Base-by-base conservation (phyloP, 2,113 vertebrate species). In the Benitochromis conjunctus region DNA sequence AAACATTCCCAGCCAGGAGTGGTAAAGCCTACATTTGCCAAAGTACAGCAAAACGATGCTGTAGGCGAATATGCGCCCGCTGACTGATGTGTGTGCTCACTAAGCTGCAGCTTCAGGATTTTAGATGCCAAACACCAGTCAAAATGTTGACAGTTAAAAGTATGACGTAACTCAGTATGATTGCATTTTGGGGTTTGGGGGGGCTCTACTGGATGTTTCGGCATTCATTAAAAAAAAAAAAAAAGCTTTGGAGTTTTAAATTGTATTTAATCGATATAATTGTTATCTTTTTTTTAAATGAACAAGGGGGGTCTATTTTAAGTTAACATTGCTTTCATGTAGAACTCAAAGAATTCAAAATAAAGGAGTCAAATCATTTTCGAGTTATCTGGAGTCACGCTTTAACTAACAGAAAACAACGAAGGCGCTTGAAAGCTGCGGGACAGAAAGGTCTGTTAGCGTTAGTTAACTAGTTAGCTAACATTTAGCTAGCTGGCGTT, bases 381-480 rank as follows among this genome's bases (percentile, higher is more conserved):
- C 51, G 13, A 18, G 21, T 46, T 46, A 71, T 71, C 8, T 46
- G 21, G 21, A 46, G 64, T 71, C 66, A 10, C 24, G 41, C 21
- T 74, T 48, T 48, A 74, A 51, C 69, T 19, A 74, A 51, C 14
- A 74, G n/a, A 7, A 26, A 19, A 46, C 11, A 29, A 74, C 9
- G 9, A 6, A 51, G 31, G 9, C 18, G 46, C 21, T 48, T 26
- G 38, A 48, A 43, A 74, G 14, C 26, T 29, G 41, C 9, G 5
- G 1, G 24, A 48, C 14, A 5, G 21, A 74, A 11, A 14, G 14
- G 77, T 29, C 48, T 24, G 6, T 21, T 48, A 7, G 62, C 64
- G 12, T 41, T 57, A 14, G 82, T 74, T 88, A 83, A 89, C 78
- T 79, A 88, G 86, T 86, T 83, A 57, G 85, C 91, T 90, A 90